A percentile compares a stretch with the other conserved stretches of the same genome.
Conservation (phyloP, 2,797 vertebrate species). For the Pipistrellus nathusii region DNA sequence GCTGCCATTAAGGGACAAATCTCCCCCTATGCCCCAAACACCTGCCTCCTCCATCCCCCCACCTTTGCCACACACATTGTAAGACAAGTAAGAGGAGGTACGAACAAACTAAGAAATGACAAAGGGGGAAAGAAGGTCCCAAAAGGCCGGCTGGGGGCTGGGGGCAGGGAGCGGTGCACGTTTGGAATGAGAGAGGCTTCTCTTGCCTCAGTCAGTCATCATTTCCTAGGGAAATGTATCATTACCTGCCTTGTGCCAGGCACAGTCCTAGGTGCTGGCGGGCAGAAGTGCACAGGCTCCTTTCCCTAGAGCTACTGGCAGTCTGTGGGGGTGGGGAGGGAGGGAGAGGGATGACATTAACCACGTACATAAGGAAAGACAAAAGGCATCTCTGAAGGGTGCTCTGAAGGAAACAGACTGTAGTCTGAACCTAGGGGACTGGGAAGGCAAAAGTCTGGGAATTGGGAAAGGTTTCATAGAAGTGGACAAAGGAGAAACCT, state of each 20-base stretch:
- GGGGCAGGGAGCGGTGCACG: no score
- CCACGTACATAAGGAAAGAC: background rate
- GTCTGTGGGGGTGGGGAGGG: background rate
- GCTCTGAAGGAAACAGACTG: background rate
- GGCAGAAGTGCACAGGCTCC: background rate
- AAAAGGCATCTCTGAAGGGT: background rate
- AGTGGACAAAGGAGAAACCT: background rate
- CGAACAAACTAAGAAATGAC: background rate
- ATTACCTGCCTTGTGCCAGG: background rate
- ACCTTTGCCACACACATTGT: background rate
- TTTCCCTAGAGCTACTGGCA: background rate
- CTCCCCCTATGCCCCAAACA: background rate
- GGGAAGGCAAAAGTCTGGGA: background rate
- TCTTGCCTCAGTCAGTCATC: background rate
- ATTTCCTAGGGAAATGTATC: background rate
- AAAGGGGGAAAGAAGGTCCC: background rate
- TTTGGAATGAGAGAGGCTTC: background rate
- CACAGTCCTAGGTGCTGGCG: background rate
- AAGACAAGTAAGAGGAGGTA: background rate
- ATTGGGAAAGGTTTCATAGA: background rate
- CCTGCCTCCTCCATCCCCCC: no score
- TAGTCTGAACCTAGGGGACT: background rate
- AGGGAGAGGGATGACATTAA: no score
- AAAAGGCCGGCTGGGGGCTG: background rate
- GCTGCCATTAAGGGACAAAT: conserved; percentile 9